Percentiles rank a stretch among this genome's conserved stretches.
Conservation (phyloP, 1,140 invertebrate genomes). For the Telenomus remus region DNA sequence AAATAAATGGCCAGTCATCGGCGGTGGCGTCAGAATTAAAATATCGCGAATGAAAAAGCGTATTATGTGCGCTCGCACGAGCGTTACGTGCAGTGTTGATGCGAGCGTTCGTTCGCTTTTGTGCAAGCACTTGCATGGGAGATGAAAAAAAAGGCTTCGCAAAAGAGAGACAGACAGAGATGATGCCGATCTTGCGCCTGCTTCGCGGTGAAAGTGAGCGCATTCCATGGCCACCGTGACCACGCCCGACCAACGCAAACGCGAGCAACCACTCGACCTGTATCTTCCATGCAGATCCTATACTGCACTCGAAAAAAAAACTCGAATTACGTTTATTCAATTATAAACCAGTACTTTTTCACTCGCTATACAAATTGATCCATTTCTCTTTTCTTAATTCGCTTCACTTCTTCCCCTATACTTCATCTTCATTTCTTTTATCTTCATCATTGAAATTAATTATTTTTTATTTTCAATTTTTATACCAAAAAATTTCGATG, state of each 20-base stretch:
- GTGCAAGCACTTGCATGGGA: conserved; percentile 37
- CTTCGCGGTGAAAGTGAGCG: conserved; percentile 75
- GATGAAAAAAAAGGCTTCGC: conserved; percentile 32
- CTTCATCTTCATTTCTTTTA: no score
- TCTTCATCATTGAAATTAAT: not conserved
- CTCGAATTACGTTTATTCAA: conserved; percentile 9
- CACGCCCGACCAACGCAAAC: conserved; percentile 71
- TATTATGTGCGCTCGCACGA: conserved; percentile 5
- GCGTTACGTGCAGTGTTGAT: conserved; percentile 14
- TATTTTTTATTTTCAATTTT: not conserved
- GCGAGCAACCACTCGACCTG: conserved; percentile 36
- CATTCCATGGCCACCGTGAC: conserved; percentile 75
- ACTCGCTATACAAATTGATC: not conserved
- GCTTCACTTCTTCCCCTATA: not conserved
- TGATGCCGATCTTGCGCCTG: conserved; percentile 51
- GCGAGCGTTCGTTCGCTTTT: conserved; percentile 38
- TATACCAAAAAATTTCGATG: no score
- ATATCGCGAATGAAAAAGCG: conserved; percentile 21
- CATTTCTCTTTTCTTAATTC: not conserved
- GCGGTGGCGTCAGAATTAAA: conserved; percentile 22
- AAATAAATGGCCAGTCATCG: conserved; percentile 6
- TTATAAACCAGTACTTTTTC: conserved; percentile 6
- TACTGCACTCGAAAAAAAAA: conserved; percentile 27
- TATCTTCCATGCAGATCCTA: conserved; percentile 55
- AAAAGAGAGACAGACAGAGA: conserved; percentile 49